Base-by-base conservation (phyloP, 2,797 vertebrate species). In the Aeoliscus strigatus region DNA sequence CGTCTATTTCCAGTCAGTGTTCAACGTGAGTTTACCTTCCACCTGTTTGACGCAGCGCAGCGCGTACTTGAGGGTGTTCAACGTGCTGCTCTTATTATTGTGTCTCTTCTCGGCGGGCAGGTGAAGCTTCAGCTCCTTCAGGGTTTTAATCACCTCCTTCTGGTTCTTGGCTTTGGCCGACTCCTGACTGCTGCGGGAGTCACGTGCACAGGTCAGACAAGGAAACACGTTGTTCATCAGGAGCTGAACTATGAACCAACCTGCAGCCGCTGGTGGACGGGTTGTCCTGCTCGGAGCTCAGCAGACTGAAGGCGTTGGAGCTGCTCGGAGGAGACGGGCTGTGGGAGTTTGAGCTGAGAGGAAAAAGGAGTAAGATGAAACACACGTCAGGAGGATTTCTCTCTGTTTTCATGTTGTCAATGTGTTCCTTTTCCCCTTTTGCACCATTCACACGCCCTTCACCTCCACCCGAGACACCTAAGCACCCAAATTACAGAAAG, bases 11-110 rank as follows among this genome's bases (percentile, higher is more conserved):
- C n/a, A 8, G 9, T 21, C 18, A 21, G 2, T 6, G 24, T 8
- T 25, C 9, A 9, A 12, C 5, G 27, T 5, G 27, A 28, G 6
- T 66, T 61, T 88, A 99, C 96, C 95, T 93, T 92, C 91, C 62
- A 99, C 93, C 73, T 97, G 94, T 63, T 93, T 93, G 77, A 97
- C 90, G 29, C 96, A 97, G 55, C 89, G 87, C 58, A 99, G 86
- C 1, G 95, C 95, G 0, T 96, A 94, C 64, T 94, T 94, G 34
- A 99, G 53, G 0, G 93, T 90, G 0, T 90, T 91, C 52, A 94
- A 47, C 0, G 93, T 93, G 49, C 84, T 88, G 24, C 92, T 87
- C 74, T 91, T 95, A 60, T 88, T 92, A 55, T 89, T 92, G 63
- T 85, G 86, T 66, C 83, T 88, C 86, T 90, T 96, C 48, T 95